Percentiles rank a stretch among this genome's conserved stretches.
These are phyloP conservation scores for Perdita meconis DNA, from an alignment of 2,888 invertebrate genomes.

Conservation along the genomic window DNA sequence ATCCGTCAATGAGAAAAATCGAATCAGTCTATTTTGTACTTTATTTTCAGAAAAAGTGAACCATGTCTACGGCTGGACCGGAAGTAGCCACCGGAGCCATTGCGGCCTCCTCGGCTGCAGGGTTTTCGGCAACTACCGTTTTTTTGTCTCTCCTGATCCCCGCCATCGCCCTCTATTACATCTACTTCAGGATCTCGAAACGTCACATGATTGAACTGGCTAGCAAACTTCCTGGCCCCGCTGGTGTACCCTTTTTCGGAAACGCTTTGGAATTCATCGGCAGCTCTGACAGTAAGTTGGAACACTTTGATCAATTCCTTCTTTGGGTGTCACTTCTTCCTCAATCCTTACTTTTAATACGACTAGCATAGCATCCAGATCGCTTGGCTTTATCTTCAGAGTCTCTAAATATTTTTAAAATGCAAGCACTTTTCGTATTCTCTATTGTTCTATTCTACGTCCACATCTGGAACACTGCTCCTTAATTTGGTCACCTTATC, in stretches of 20 bases:
- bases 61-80: conserved; percentile 81
- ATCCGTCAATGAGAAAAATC: no score
- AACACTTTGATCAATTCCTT: not conserved
- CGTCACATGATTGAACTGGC: conserved; percentile 90
- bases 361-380: no score
- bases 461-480: no score
- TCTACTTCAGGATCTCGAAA: conserved; percentile 91
- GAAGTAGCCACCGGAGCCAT: conserved; percentile 80
- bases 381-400: no score
- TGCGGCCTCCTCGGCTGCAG: conserved; percentile 83
- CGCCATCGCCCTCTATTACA: conserved; percentile 89
- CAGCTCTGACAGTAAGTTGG: conserved; percentile 88
- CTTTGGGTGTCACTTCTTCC: no score
- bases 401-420: no score
- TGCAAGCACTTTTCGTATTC: no score
- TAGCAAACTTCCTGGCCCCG: conserved; percentile 90
- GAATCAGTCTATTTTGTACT: no score
- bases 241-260: conserved; percentile 90
- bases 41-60: conserved; percentile 49
- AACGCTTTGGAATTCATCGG: conserved; percentile 91
- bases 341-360: no score
- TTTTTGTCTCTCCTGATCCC: conserved; percentile 91
- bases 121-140: conserved; percentile 88
- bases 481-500: no score
- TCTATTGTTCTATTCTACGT: no score